These are phyloP conservation scores for Atethmia centrago DNA, from an alignment of 2,888 invertebrate species.

Conservation along the genomic window DNA sequence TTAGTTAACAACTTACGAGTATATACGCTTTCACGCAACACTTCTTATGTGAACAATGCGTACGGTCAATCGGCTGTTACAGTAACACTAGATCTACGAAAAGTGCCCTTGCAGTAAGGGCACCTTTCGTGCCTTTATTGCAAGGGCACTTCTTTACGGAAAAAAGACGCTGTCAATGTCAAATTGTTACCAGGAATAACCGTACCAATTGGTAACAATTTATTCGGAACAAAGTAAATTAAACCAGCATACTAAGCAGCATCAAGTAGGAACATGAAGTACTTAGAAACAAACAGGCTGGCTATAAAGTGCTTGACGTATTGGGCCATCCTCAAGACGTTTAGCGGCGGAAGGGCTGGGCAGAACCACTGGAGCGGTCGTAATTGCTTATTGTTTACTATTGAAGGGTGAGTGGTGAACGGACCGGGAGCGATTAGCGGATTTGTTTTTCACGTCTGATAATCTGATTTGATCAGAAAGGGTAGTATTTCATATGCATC, in stretches of 20 bases:
- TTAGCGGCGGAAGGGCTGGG: conserved; percentile 80
- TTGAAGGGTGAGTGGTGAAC: conserved; percentile 38
- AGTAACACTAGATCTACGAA: background rate
- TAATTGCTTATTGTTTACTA: conserved; percentile 83
- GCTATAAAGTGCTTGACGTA: conserved; percentile 56
- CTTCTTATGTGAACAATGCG: conserved; percentile 1
- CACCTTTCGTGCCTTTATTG: too few species aligned
- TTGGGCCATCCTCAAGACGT: conserved; percentile 61
- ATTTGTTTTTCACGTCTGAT: background rate
- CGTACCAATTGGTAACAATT: background rate
- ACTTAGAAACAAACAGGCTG: conserved; percentile 19
- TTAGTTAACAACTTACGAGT: conserved; percentile 6
- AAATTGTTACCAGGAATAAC: background rate
- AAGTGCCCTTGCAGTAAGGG: background rate
- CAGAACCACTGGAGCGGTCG: conserved; percentile 75
- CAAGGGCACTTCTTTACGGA: too few species aligned
- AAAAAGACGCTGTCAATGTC: background rate
- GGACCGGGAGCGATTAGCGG: conserved; percentile 58
- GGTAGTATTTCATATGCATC: too few species aligned
- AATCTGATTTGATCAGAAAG: too few species aligned
- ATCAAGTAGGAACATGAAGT: conserved; percentile 25
- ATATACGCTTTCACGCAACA: conserved; percentile 26
- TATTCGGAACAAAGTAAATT: conserved; percentile 33
- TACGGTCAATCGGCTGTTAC: background rate
- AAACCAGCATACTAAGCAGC: conserved; percentile 37